Base-by-base conservation (phyloP, 2,113 vertebrate species). In the Rhagologus leucostigma region DNA sequence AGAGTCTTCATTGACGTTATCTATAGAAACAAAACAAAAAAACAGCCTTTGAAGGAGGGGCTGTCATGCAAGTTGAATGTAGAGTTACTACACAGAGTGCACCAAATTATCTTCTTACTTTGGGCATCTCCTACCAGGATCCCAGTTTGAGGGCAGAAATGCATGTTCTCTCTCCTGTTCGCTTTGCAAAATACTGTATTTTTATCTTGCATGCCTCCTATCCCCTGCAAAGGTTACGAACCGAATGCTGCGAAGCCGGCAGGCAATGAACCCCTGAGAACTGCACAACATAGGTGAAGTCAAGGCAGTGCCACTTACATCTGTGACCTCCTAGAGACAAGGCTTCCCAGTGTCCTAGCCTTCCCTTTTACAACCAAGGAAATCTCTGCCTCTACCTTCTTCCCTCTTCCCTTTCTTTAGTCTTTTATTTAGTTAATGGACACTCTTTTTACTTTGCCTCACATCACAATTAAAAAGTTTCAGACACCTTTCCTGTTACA, bases 171-270 rank as follows among this genome's bases (percentile, higher is more conserved):
- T 73, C 29, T 60, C n/a, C 17, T 56, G 55, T 60, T 68, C 44
- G 42, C 49, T 88, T 90, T 68, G 32, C 20, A 79, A 82, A 93
- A 85, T 13, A 49, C 21, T 9, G 2, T 33, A 29, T 56, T 76
- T 90, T 90, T 32, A 65, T 57, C 30, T 84, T 37, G 20, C 22
- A 47, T 64, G 16, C 18, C 32, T 90, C 67, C 37, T 16, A 55
- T 63, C 9, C 16, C 29, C n/a, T 75, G 41, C n/a, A 78, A 84
- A 93, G n/a, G 22, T 47, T 86, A 69, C 8, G 29, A 90, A 64
- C 10, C 27, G 47, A 78, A 41, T 4, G 5, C 22, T 76, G 26
- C 2, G 9, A 73, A 80, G 42, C 17, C 0, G 0, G 14, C 29
- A 67, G 74, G 65, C 37, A 57, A 65, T 0, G 0, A 27, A 29